Conservation (phyloP, 2,888 invertebrate species). For the Byasa hedistus region DNA sequence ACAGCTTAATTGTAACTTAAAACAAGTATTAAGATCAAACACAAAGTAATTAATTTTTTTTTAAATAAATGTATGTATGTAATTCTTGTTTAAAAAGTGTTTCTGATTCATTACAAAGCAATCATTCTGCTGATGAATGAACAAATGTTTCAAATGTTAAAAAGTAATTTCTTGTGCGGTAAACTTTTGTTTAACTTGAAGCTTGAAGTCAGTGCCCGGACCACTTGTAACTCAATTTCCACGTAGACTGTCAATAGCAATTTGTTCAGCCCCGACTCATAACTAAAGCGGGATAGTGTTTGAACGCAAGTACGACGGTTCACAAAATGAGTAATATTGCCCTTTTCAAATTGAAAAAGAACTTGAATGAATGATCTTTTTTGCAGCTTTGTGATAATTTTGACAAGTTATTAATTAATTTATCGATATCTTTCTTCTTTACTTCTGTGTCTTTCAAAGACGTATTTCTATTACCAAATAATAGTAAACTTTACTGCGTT, state of each 20-base stretch:
- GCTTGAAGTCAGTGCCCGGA: slow-evolving; percentile 18
- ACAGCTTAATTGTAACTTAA: no score
- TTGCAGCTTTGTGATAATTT: not conserved
- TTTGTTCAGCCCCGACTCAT: slow-evolving; percentile 29
- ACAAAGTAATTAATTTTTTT: no score
- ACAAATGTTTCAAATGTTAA: slow-evolving; percentile 12
- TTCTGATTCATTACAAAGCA: not conserved
- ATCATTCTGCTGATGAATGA: not conserved
- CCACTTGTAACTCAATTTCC: slow-evolving; percentile 28
- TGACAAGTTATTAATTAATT: no score
- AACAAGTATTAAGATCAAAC: no score
- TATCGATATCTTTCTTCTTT: no score
- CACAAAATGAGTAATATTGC: slow-evolving; percentile 6
- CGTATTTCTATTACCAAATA: no score
- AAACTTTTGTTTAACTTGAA: slow-evolving; percentile 26
- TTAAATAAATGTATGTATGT: no score
- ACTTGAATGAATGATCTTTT: not conserved
- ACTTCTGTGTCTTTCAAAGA: no score
- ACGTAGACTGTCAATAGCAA: slow-evolving; percentile 42
- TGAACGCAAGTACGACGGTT: not conserved
- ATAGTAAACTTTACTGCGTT: no score
- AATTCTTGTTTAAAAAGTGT: not conserved
- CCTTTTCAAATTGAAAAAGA: no score
- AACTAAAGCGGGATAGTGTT: slow-evolving; percentile 18
- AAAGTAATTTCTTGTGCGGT: slow-evolving; percentile 16